Conservation (phyloP, 2,888 invertebrate species). For the Lepidochrysops patricia region DNA sequence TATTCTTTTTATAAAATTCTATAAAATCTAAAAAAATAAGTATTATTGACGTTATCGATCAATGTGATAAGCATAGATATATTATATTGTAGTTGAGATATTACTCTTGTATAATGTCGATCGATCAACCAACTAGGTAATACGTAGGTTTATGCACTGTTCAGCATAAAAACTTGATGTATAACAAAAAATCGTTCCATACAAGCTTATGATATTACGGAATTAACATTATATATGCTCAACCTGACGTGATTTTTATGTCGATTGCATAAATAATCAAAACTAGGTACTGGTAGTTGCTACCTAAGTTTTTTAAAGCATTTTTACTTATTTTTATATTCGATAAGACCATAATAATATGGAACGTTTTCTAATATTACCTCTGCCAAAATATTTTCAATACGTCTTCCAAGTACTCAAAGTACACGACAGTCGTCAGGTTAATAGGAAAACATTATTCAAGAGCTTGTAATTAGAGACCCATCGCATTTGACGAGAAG, state of each 20-base stretch:
- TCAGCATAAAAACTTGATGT: not conserved
- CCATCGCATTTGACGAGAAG: not conserved
- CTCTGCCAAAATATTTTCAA: not conserved
- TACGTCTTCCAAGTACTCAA: not conserved
- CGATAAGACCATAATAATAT: too few relatives aligned
- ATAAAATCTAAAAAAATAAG: too few relatives aligned
- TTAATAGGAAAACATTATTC: not conserved
- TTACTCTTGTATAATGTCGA: too few relatives aligned
- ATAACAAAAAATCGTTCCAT: not conserved
- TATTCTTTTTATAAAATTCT: too few relatives aligned
- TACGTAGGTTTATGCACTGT: too few relatives aligned
- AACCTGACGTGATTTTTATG: not conserved
- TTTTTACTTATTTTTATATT: too few relatives aligned
- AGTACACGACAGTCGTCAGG: not conserved
- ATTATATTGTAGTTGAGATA: not conserved
- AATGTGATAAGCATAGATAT: not conserved
- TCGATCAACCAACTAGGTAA: not conserved
- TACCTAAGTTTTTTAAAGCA: not conserved
- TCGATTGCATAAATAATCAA: not conserved
- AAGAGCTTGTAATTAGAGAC: slow-evolving; percentile 1
- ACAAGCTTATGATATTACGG: not conserved
- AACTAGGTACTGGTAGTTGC: too few relatives aligned
- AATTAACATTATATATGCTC: not conserved
- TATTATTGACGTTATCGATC: too few relatives aligned
- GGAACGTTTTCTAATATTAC: not conserved